A percentile compares a stretch with the other conserved stretches of the same genome.
Conservation (phyloP, 1,140 invertebrate species). For the Drosophila malerkotliana region DNA sequence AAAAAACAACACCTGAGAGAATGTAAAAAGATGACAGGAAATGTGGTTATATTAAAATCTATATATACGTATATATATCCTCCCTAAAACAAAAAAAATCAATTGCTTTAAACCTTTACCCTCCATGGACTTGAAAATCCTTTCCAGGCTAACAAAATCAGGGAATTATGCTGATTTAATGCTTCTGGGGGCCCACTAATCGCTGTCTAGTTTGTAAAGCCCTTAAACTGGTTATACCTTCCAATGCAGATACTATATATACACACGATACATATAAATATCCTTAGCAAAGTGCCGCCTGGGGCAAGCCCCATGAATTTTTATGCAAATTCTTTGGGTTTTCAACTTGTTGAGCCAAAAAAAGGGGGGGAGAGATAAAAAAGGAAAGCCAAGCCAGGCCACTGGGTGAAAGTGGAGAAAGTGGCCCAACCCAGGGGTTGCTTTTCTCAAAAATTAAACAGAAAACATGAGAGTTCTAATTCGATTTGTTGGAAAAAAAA, state of each 20-base stretch:
- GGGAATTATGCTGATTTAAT: constrained; percentile 62
- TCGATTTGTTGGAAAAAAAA: constrained; percentile 54
- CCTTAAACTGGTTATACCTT: constrained; percentile 9
- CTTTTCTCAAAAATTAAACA: constrained; percentile 71
- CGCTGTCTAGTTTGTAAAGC: constrained; percentile 12
- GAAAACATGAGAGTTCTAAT: constrained; percentile 48
- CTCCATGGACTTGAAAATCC: constrained; percentile 3
- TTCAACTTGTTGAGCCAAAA: constrained; percentile 47
- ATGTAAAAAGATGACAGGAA: constrained; percentile 20
- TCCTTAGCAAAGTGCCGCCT: constrained; percentile 4
- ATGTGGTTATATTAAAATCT: constrained; percentile 27
- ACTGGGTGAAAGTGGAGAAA: background rate
- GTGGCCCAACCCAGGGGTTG: background rate
- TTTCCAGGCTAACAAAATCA: constrained; percentile 43
- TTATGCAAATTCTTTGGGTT: constrained; percentile 74
- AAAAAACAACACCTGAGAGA: constrained; percentile 4
- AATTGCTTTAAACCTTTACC: background rate
- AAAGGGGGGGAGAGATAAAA: background rate
- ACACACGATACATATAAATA: constrained; percentile 11
- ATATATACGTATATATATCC: background rate
- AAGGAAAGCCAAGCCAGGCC: constrained; percentile 24
- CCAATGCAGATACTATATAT: constrained; percentile 8
- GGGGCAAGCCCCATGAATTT: constrained; percentile 57
- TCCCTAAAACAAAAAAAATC: background rate
- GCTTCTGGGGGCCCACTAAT: constrained; percentile 39